Base-by-base conservation (phyloP, 2,888 invertebrate genomes). In the Melanchra persicariae region DNA sequence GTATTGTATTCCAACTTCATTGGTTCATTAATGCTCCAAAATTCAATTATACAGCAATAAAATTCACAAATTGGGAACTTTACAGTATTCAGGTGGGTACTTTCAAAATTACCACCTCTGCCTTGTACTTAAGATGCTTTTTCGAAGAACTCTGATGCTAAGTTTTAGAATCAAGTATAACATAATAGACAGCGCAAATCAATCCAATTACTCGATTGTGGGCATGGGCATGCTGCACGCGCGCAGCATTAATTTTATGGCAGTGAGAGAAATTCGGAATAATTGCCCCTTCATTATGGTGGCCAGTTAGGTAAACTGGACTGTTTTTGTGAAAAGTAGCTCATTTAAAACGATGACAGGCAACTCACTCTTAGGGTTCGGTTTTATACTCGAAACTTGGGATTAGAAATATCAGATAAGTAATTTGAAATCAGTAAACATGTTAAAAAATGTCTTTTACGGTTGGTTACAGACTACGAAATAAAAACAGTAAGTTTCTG, bases 31-130 rank as follows among this genome's bases (percentile, higher is more conserved):
- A 87, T 86, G 85, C 81, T 85, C 83, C 88, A 87, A 89, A 88
- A 89, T 87, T 87, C 92, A 93, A 93, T 93, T 92, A 93, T 88
- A 89, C 86, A 83, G 90, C 90, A 91, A 93, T 93, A 93, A 92
- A 93, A 89, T 89, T 85, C 87, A 88, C 89, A 91, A 92, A 93
- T 91, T 90, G 83, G 89, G 82, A 85, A 78, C 83, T 84, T 84
- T 86, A 76, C 84, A 82, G 60, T 65, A 59, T 26, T 51, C 47
- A 63, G 68, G 26, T 51, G 5, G 1, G 34, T 43, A 30, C 59
- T 59, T 62, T 57, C 49, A 63, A 85, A 77, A 87, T 66, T 84
- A 68, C 75, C 70, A 70, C 70, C 57, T 87, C 83, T 76, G 49
- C 19, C 67, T 54, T 68, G 47, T 47, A 34, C 30, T 69, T 84